Base-by-base conservation (phyloP, 1,140 invertebrate genomes). In the Anoplophora glabripennis region DNA sequence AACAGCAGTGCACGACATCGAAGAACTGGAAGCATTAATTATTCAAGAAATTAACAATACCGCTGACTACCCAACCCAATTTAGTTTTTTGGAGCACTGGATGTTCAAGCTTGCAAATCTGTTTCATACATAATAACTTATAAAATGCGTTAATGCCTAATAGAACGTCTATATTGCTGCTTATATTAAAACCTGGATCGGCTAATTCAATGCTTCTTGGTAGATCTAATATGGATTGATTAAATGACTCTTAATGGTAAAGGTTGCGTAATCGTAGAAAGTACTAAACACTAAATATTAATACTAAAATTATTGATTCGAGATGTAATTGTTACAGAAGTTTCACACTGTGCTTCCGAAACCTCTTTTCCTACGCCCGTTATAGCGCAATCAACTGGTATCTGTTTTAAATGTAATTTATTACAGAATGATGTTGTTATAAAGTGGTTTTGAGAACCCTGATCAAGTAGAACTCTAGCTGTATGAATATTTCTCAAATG, bases 91-190 rank as follows among this genome's bases (percentile, higher is more conserved):
- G 66, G 3, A 69, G 41, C 8, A 62, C 61, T 12, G 54, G 57
- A 0, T 65, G 21, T 28, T 18, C 41, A 12, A 15, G 41, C 14
- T 65, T 38, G 48, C 42, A 9, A 18, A 61, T 52, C 45, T 51
- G 59, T 3, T 49, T 55, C 7, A 21, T 4, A 9, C 44, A 38
- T 44, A 73, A 14, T 42, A 73, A 53, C 17, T 67, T 59, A 40
- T 54, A 74, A 59, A 69, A 72, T 42, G 62, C 21, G 38, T 66
- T 62, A 21, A 65, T 61, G 17, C 71, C 71, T 14, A 72, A 41
- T 5, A 73, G 37, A 33, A 74, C 18, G 61, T 73, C 67, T 18
- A 73, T 63, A 14, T 64, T 17, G 0, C 57, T 56, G 8, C 69
- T 58, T 5, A 53, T 48, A 52, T 63, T 57, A 54, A 68, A 73